Base-by-base conservation (phyloP, 2,888 invertebrate species). In the Crepidodera aurea region DNA sequence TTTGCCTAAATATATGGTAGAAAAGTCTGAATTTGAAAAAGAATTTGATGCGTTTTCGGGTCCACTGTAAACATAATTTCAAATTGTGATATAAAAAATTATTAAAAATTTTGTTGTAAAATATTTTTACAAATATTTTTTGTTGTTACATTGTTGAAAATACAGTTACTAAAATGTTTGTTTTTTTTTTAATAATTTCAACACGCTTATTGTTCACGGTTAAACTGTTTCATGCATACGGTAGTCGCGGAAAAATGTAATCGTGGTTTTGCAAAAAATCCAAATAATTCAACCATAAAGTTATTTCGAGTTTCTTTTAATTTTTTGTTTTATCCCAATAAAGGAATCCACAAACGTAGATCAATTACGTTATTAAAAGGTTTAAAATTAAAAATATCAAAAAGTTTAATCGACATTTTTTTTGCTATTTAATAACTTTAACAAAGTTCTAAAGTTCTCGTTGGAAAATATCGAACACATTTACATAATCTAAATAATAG, bases 1-100 rank as follows among this genome's bases (percentile, higher is more conserved):
- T 29, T 78, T 90, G 65, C 90, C 90, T 1, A 86, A 84, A 71
- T 90, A 86, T 73, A 90, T 90, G 89, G 76, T 90, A 57, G 83
- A 85, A 61, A 85, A 84, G 77, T 88, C 89, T 37, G 88, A 88
- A 66, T 87, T 87, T 70, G 90, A 90, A 80, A 82, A 82, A 72
- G 85, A 87, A 62, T 89, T 90, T 75, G 90, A 90, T 75, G 86
- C 82, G 57, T 76, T 80, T 51, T 75, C 81, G 13, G 75, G 76
- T 54, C 54, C 68, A 29, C 60, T 62, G n/a, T 64, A 59, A 51
- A 58, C 29, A 60, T 53, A 46, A 50, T 55, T 55, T 51, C 58
- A 42, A 59, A 34, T 62, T 60, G 64, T 66, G 57, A 67, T 62
- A 48, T 27, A 27, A 56, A 15, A 46, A 50, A 22, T 39, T 22